A percentile compares a stretch with the other conserved stretches of the same genome.
Conservation (phyloP, 1,140 invertebrate genomes). For the Polyergus mexicanus region DNA sequence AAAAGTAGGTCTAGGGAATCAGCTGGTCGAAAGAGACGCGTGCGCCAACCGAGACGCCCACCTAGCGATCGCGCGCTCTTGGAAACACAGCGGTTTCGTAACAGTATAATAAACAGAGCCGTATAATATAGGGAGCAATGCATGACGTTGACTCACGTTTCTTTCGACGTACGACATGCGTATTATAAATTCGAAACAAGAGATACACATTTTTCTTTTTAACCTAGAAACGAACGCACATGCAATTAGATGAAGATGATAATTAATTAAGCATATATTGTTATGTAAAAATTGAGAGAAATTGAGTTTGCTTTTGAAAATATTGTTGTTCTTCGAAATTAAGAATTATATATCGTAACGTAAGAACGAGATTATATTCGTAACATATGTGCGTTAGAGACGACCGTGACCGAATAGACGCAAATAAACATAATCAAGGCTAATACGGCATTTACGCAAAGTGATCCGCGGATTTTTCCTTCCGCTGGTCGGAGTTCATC, state of each 20-base stretch:
- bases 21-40: conserved; percentile 80
- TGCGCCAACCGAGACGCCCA: conserved; percentile 76
- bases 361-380: conserved; percentile 4
- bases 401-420: conserved; percentile 76
- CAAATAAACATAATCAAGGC: conserved; percentile 77
- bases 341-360: no score
- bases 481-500: neutral
- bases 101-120: conserved; percentile 27
- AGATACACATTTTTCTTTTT: no score
- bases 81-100: conserved; percentile 63
- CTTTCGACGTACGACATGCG: neutral
- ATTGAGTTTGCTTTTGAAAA: neutral
- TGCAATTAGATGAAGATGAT: no score
- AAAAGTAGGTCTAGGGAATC: conserved; percentile 85
- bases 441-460: conserved; percentile 57
- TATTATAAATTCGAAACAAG: neutral
- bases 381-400: conserved; percentile 41
- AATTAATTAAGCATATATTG: no score
- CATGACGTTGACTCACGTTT: neutral
- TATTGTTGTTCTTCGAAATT: neutral
- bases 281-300: neutral
- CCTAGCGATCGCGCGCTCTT: conserved; percentile 51
- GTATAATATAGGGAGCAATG: neutral
- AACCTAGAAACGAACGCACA: no score
- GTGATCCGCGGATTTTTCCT: neutral